Percentiles rank a stretch among this genome's conserved stretches.
These are phyloP conservation scores for Syndactyla subalaris DNA, from an alignment of 2,797 vertebrate genomes.

Conservation along the genomic window DNA sequence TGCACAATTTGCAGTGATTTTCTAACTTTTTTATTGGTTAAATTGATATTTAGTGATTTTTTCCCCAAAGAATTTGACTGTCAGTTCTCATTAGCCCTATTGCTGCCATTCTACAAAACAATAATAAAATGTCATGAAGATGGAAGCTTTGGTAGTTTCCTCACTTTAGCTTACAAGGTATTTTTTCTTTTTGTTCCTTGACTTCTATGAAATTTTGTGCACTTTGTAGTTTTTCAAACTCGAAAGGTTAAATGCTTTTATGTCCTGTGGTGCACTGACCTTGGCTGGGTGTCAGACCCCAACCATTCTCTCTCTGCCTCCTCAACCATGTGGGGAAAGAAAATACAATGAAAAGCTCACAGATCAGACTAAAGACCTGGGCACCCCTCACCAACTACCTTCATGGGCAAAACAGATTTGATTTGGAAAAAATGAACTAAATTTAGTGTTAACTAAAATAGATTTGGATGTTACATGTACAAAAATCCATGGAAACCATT, in stretches of 20 bases:
- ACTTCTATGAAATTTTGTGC: not conserved
- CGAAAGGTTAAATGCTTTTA: not conserved
- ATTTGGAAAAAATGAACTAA: not conserved
- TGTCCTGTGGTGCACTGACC: not conserved
- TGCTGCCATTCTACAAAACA: constrained; percentile 6
- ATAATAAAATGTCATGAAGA: constrained; percentile 35
- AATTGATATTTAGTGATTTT: not conserved
- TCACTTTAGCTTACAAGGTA: not conserved
- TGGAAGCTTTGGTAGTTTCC: not conserved
- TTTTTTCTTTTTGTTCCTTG: not conserved
- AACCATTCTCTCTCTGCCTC: accelerated
- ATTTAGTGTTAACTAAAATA: not conserved
- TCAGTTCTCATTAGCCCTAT: not conserved
- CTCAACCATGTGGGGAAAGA: not conserved
- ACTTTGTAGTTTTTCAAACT: constrained; percentile 8
- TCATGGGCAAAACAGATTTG: not conserved
- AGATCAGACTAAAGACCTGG: not conserved
- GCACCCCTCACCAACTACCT: not conserved
- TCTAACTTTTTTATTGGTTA: constrained; percentile 4
- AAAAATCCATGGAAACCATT: not conserved
- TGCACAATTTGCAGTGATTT: not conserved
- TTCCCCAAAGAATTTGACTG: not conserved
- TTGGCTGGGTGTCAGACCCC: not conserved
- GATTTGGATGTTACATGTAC: not conserved
- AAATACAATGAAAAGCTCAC: not conserved